Conservation (phyloP, 1,140 invertebrate genomes). For the Lepidotrigona ventralis region DNA sequence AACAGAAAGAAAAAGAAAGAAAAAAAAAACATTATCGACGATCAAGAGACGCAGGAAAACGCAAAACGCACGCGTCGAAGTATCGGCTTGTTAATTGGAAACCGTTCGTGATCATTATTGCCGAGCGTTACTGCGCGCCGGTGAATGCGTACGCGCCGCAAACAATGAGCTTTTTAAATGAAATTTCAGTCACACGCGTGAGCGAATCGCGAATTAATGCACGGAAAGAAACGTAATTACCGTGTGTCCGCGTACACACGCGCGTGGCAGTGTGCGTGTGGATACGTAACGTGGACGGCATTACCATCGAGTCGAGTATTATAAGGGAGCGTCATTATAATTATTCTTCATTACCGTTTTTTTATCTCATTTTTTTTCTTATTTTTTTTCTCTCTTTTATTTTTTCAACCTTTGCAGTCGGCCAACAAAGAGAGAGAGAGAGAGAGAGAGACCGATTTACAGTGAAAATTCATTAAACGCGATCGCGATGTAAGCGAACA, state of each 20-base stretch:
- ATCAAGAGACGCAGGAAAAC: neutral
- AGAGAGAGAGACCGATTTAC: neutral
- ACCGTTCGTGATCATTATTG: slow-evolving; percentile 18
- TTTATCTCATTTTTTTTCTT: slow-evolving; percentile 1
- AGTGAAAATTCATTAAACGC: slow-evolving; percentile 39
- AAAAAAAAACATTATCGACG: neutral
- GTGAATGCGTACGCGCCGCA: slow-evolving; percentile 13
- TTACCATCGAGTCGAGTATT: slow-evolving; percentile 22
- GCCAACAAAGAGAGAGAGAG: neutral
- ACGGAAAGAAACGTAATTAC: slow-evolving; percentile 27
- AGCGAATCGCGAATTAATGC: slow-evolving; percentile 19
- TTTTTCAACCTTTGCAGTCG: neutral
- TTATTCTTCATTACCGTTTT: slow-evolving; percentile 34
- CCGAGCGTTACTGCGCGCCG: neutral
- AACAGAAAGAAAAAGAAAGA: too few relatives aligned
- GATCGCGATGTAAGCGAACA: slow-evolving; percentile 18
- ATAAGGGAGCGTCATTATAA: slow-evolving; percentile 35
- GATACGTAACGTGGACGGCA: neutral
- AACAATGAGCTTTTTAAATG: slow-evolving; percentile 42
- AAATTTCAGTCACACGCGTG: slow-evolving; percentile 23
- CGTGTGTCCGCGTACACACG: neutral
- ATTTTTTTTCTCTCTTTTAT: neutral
- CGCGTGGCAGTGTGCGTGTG: neutral
- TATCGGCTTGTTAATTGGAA: slow-evolving; percentile 42
- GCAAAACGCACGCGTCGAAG: neutral